Base-by-base conservation (phyloP, 2,797 vertebrate species). In the Sylvilagus floridanus region DNA sequence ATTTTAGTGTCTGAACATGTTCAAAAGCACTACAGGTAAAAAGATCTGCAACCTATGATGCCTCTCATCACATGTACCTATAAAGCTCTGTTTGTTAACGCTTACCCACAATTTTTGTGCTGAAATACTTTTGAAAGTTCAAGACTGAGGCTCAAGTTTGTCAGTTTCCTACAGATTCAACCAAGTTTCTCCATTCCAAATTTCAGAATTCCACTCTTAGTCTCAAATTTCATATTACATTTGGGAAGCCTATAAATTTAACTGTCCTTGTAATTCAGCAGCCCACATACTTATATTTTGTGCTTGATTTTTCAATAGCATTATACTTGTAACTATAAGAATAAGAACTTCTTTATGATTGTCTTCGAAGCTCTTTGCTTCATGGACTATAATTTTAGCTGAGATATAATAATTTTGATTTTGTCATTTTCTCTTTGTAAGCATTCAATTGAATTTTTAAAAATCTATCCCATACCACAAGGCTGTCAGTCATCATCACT, bases 401-500 rank as follows among this genome's bases (percentile, higher is more conserved):
- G 30, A n/a, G 68, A 84, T 71, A 90, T 90, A 84, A 91, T 47
- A 96, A 73, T 77, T 66, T 26, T 75, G 32, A 90, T 32, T 82
- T 88, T 88, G 71, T 88, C 75, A 83, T 94, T 94, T 93, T 96
- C 60, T 95, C 52, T 96, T 96, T 95, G 60, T 95, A 75, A 94
- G 32, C 47, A 60, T 19, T 77, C 26, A 60, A 35, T 22, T 75
- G 88, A 92, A 90, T 54, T 85, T 65, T 69, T 68, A 90, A 88
- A n/a, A 90, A 78, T 95, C 75, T 93, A n/a, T 73, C 60, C 50
- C 65, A 63, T 8, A 86, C n/a, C 28, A 30, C 24, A 32, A n/a
- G 47, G 60, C 26, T 93, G 91, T 85, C 81, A 82, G 35, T 76
- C 62, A 93, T 91, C 83, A 94, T 93, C 85, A 90, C 28, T 84